Evolutionary conservation across 2,113 vertebrate species (phyloP), one percentile per base, ranked within the genome.

Genomic region (Hippocampus comes): DNA sequence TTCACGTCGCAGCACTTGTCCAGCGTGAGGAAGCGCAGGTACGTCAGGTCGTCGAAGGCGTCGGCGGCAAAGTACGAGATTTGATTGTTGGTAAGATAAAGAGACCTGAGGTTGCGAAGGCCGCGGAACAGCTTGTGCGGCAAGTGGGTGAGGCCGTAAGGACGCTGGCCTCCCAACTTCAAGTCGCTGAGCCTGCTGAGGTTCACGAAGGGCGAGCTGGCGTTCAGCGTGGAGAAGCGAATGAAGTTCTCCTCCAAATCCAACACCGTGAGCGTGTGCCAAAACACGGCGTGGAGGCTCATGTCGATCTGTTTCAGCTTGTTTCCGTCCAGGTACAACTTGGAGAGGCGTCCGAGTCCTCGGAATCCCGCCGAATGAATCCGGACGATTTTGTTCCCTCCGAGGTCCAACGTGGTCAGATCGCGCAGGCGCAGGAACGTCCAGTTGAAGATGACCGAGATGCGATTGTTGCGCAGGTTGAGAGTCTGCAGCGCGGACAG

Each of bases 281-380:
- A 76, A 71, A 90, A 90, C 76, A 43, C 74, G 42, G 25, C 27
- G 23, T 79, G 73, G 75, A 90, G 74, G 2, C 67, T 67, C 17
- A 43, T 41, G 20, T 92, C 82, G 23, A 92, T 92, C 14, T 76
- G 0, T 77, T 76, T 84, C 9, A 96, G 85, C 41, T 86, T 85
- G 81, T 96, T 96, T 64, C 90, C 85, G 67, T 94, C 93, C 38
- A 96, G 82, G 60, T 95, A 93, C 17, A 96, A 87, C 1, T 93
- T 91, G 2, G 76, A 17, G 14, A 97, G 80, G 34, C 2, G 76
- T 10, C 18, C 18, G 6, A 96, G 84, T 4, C 93, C 94, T 63
- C 57, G 48, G 70, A 97, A 87, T 0, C 93, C 93, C 0, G 0
- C 48, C 0, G 15, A 11, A 3, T 83, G 10, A 67, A 95, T 73